Conservation (phyloP, 2,888 invertebrate genomes). For the Himalopsyche kuldschensis region DNA sequence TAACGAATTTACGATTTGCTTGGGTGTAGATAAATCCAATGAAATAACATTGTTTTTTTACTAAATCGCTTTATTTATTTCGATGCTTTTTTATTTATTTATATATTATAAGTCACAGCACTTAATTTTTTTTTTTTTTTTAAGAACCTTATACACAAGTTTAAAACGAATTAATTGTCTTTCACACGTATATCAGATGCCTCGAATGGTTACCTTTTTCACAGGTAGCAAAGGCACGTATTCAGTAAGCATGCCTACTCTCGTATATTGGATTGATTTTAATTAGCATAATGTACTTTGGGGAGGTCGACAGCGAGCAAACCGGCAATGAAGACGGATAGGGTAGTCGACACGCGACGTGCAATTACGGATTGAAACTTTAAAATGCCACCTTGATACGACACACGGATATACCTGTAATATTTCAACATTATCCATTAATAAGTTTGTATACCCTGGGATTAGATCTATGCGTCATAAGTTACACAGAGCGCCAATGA, state of each 20-base stretch:
- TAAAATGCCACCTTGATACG: background rate
- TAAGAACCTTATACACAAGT: too few relatives aligned
- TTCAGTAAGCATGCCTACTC: background rate
- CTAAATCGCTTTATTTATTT: too few relatives aligned
- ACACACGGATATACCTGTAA: background rate
- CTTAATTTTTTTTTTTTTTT: too few relatives aligned
- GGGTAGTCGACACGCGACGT: constrained; percentile 12
- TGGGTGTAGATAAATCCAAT: too few relatives aligned
- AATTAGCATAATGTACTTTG: constrained; percentile 32
- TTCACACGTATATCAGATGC: too few relatives aligned
- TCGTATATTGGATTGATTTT: constrained; percentile 23
- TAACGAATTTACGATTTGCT: too few relatives aligned
- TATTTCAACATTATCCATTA: background rate
- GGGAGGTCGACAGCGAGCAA: background rate
- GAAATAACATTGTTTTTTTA: too few relatives aligned
- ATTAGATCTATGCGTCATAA: background rate
- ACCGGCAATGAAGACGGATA: constrained; percentile 15
- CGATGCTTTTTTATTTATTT: too few relatives aligned
- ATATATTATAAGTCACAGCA: too few relatives aligned
- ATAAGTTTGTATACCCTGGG: background rate
- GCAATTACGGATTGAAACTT: constrained; percentile 13
- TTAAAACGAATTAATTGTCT: too few relatives aligned
- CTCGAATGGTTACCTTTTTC: background rate
- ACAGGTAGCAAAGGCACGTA: background rate
- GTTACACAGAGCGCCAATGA: too few relatives aligned